A percentile compares a stretch with the other conserved stretches of the same genome.
Conservation (phyloP, 1,140 invertebrate species). For the Brachionus angularis region DNA sequence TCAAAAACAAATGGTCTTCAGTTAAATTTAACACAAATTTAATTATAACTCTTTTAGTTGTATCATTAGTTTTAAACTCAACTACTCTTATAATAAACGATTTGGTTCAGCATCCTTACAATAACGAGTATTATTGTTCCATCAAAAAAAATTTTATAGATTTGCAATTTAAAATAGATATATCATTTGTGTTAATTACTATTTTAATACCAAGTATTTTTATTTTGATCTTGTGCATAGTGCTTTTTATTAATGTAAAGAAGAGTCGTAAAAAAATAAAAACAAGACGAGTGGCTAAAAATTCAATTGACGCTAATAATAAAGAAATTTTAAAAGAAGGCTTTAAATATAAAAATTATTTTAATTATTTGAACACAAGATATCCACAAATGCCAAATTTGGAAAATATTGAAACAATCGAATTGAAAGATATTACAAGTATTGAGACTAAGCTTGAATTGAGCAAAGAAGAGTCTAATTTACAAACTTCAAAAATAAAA, state of each 20-base stretch:
- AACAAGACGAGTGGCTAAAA: neutral
- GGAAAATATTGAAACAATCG: slow-evolving; percentile 28
- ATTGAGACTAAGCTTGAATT: neutral
- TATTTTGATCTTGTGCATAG: neutral
- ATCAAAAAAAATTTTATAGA: neutral
- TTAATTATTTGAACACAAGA: slow-evolving; percentile 25
- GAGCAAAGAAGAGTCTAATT: neutral
- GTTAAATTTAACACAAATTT: slow-evolving; percentile 1
- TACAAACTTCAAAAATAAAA: neutral
- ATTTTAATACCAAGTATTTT: slow-evolving; percentile 19
- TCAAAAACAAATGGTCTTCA: neutral
- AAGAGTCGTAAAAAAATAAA: neutral
- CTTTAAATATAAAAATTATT: slow-evolving; percentile 21
- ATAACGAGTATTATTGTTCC: slow-evolving; percentile 1
- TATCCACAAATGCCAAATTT: slow-evolving; percentile 22
- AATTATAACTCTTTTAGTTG: neutral
- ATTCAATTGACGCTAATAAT: neutral
- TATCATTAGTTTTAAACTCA: neutral
- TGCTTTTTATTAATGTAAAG: slow-evolving; percentile 28
- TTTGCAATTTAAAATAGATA: slow-evolving; percentile 25
- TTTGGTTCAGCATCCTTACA: slow-evolving; percentile 2
- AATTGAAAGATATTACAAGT: slow-evolving; percentile 1
- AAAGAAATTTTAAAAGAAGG: neutral
- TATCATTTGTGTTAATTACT: slow-evolving; percentile 10
- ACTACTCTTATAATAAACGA: slow-evolving; percentile 7